phyloP scores from a whole-genome alignment of 2,888 invertebrate species.

The Leucoptera coffeella region DNA sequence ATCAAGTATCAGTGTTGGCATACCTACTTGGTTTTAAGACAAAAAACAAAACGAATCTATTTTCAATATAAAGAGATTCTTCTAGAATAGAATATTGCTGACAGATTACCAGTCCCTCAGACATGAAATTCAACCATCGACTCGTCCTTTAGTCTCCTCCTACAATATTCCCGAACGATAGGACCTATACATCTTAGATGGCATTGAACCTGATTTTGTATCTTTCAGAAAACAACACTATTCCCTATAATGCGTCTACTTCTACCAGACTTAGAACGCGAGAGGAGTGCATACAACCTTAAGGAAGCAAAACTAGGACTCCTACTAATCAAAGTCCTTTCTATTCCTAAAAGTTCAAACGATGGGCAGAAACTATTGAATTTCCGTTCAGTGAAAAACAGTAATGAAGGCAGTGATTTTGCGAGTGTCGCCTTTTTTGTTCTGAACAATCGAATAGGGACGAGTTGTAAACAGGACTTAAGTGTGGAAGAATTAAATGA shows the following conservation, averaged over 20 bases:
- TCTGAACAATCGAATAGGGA: constrained; percentile 49
- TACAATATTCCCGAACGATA: no score
- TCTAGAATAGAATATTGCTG: no score
- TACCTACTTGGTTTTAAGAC: no score
- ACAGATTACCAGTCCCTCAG: no score
- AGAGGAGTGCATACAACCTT: constrained; percentile 76
- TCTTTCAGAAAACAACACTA: no score
- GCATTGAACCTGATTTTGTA: no score
- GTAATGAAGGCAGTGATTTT: constrained; percentile 62
- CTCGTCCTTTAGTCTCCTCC: no score
- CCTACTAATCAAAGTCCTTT: constrained; percentile 68
- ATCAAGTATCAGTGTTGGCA: no score
- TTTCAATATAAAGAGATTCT: no score
- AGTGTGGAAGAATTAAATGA: constrained; percentile 67
- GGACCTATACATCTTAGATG: no score
- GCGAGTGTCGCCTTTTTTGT: constrained; percentile 72
- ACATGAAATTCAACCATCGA: no score
- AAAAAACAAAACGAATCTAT: no score
- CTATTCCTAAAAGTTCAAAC: constrained; percentile 58
- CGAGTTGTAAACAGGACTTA: constrained; percentile 31
- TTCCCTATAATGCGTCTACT: constrained; percentile 75
- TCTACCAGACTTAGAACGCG: constrained; percentile 71
- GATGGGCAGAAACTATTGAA: constrained; percentile 32
- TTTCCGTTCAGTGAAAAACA: constrained; percentile 37
- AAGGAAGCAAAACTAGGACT: constrained; percentile 71